phyloP scores from a whole-genome alignment of 2,113 vertebrate species.

The Castor canadensis region DNA sequence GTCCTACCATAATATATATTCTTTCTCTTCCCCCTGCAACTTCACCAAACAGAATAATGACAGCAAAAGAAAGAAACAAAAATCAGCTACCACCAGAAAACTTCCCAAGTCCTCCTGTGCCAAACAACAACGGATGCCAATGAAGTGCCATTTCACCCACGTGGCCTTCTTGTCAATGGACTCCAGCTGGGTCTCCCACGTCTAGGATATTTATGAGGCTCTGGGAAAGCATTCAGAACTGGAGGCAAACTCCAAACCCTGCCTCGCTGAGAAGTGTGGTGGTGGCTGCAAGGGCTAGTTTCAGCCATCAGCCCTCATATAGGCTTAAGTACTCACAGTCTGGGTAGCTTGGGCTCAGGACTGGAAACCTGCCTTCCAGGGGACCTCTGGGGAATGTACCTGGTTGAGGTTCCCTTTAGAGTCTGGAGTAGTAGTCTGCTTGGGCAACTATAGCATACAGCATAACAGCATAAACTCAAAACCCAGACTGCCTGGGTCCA shows the following conservation, averaged over 20 bases:
- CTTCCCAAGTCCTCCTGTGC: conserved; percentile 41
- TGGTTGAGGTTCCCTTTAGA: background rate
- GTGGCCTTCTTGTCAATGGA: conserved; percentile 32
- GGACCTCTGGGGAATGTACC: background rate
- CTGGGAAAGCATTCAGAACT: conserved; percentile 42
- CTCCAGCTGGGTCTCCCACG: conserved; percentile 61
- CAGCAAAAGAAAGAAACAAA: background rate
- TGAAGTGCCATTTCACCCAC: conserved; percentile 64
- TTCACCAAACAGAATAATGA: conserved; percentile 37
- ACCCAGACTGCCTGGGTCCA: background rate
- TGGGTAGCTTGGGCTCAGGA: background rate
- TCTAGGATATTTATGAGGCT: conserved; percentile 54
- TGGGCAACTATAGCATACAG: background rate
- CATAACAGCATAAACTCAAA: background rate
- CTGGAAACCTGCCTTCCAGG: background rate
- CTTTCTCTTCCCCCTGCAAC: background rate
- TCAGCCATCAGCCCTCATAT: background rate
- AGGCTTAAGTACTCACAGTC: background rate
- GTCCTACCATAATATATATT: background rate
- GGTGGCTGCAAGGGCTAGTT: background rate
- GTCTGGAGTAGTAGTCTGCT: background rate
- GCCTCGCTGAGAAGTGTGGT: background rate
- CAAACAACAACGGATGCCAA: conserved; percentile 42
- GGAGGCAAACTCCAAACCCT: background rate
- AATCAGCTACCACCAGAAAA: conserved; percentile 35